These are phyloP conservation scores for Chaetodon trifascialis DNA, from an alignment of 2,113 vertebrate species.

Conservation along the genomic window DNA sequence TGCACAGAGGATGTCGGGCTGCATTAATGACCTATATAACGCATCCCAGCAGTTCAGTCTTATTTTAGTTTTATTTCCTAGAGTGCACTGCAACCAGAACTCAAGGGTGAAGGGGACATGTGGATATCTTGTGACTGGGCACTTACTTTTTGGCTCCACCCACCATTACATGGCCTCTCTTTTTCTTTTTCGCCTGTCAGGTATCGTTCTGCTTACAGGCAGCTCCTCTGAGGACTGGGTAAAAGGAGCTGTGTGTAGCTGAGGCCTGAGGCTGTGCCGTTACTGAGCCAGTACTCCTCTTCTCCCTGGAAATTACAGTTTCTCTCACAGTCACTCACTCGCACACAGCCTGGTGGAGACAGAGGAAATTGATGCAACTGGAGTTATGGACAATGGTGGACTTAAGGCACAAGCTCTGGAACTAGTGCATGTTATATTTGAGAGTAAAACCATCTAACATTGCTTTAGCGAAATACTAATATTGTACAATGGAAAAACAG, in stretches of 20 bases:
- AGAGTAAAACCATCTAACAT: not conserved
- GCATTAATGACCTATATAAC: constrained; percentile 52
- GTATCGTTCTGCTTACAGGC: constrained; percentile 68
- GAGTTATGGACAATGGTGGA: constrained; percentile 33
- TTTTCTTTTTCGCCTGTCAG: constrained; percentile 59
- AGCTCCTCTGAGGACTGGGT: constrained; percentile 64
- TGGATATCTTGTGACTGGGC: constrained; percentile 32
- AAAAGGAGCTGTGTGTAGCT: constrained; percentile 61
- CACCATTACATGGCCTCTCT: constrained; percentile 28
- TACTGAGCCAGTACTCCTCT: constrained; percentile 43
- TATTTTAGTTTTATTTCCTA: constrained; percentile 37
- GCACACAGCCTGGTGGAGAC: constrained; percentile 35
- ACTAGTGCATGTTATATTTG: constrained; percentile 19
- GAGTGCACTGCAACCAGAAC: constrained; percentile 18
- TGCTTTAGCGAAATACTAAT: not conserved
- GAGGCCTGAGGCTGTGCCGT: constrained; percentile 67
- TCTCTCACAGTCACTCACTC: constrained; percentile 40
- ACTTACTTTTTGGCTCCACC: constrained; percentile 25
- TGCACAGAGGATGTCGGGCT: constrained; percentile 36
- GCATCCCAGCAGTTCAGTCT: constrained; percentile 27
- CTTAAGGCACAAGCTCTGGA: constrained; percentile 19
- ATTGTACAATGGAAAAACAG: no score
- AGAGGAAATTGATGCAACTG: constrained; percentile 41
- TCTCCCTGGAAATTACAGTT: constrained; percentile 65
- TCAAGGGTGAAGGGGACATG: constrained; percentile 9